phyloP scores from a whole-genome alignment of 1,140 invertebrate genomes.

The Acyrthosiphon pisum region DNA sequence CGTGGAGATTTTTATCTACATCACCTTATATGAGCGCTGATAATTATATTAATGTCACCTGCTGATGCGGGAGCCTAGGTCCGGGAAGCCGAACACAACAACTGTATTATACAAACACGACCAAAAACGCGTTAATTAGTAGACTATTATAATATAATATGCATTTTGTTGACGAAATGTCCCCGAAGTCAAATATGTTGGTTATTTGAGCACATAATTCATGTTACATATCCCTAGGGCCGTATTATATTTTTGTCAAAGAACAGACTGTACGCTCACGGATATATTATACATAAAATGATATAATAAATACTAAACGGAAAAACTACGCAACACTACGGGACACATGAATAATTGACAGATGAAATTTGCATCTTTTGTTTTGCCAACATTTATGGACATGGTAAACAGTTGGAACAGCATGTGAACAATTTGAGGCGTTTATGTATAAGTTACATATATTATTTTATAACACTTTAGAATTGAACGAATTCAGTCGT shows the following conservation, averaged over 20 bases:
- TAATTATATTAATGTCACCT: slow-evolving; percentile 29
- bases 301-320: background rate
- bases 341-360: slow-evolving; percentile 33
- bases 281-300: background rate
- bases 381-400: background rate
- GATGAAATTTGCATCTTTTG: slow-evolving; percentile 33
- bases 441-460: background rate
- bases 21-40: background rate
- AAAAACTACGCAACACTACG: background rate
- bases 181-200: slow-evolving; percentile 25
- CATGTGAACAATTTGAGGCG: background rate
- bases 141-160: background rate
- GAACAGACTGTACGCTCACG: background rate
- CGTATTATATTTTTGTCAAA: background rate
- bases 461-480: background rate
- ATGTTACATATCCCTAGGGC: background rate
- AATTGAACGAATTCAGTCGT: slow-evolving; percentile 29
- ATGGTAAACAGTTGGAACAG: background rate
- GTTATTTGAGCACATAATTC: background rate
- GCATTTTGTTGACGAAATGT: slow-evolving; percentile 30
- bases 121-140: slow-evolving; percentile 25
- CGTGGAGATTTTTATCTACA: slow-evolving; percentile 34
- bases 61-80: slow-evolving; percentile 31
- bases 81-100: slow-evolving; percentile 43
- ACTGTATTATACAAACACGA: slow-evolving; percentile 1